Evolutionary conservation across 92 coral and sea anemone genomes (phyloP).

Genomic region (Desmophyllum pertusum): DNA sequence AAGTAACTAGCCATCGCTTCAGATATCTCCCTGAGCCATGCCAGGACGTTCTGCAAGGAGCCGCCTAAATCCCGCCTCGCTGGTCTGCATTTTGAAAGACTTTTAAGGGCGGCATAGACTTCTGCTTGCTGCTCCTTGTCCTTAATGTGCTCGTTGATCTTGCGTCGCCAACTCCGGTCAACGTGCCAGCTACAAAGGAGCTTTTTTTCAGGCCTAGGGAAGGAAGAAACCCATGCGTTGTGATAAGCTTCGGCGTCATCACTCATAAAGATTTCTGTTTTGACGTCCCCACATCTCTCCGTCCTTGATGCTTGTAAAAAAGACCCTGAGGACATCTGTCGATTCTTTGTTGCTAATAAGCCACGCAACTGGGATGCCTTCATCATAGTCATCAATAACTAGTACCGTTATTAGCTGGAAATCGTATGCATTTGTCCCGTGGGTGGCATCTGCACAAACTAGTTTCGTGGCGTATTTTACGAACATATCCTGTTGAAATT

Average conservation of each 20-base stretch:
- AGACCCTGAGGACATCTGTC: constrained; percentile 20
- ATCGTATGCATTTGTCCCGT: constrained; percentile 28
- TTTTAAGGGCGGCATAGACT: constrained; percentile 31
- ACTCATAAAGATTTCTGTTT: constrained; percentile 29
- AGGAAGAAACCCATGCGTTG: constrained; percentile 39
- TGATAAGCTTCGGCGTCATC: constrained; percentile 37
- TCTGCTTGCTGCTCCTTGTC: constrained; percentile 30
- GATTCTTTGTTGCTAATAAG: constrained; percentile 26
- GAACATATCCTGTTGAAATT: constrained; percentile 36
- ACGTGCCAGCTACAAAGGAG: constrained; percentile 55
- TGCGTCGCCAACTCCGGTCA: constrained; percentile 36
- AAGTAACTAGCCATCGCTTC: no score
- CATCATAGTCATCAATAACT: constrained; percentile 8
- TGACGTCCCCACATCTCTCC: constrained; percentile 25
- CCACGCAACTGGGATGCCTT: constrained; percentile 30
- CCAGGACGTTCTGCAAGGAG: no score
- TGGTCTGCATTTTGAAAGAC: no score
- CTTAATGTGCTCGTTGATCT: constrained; percentile 20
- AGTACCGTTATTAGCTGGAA: constrained; percentile 18
- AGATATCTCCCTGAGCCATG: no score
- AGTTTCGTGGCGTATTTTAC: constrained; percentile 10
- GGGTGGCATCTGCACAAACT: constrained; percentile 26
- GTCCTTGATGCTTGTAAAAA: constrained; percentile 30
- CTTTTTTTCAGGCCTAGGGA: constrained; percentile 26
- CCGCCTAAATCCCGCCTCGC: no score